phyloP scores from a whole-genome alignment of 2,888 invertebrate genomes.

The Platerodrilus igneus region DNA sequence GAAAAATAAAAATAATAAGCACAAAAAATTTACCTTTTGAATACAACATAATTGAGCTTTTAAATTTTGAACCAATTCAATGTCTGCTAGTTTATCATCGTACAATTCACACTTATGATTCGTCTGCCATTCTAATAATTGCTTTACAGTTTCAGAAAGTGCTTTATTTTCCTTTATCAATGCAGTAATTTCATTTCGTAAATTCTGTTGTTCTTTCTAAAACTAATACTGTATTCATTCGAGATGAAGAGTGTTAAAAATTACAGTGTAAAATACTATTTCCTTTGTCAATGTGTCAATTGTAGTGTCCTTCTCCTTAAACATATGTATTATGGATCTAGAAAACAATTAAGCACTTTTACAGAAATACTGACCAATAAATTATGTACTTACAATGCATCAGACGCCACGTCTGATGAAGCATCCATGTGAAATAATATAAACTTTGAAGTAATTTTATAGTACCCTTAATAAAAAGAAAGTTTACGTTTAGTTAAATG shows the following conservation, averaged over 20 bases:
- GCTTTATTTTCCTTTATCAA: slow-evolving; percentile 44
- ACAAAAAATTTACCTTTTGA: slow-evolving; percentile 35
- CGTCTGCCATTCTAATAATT: slow-evolving; percentile 20
- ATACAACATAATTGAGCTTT: slow-evolving; percentile 43
- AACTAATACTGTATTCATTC: too few species aligned
- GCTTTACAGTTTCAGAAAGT: slow-evolving; percentile 34
- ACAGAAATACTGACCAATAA: too few species aligned
- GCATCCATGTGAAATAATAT: too few species aligned
- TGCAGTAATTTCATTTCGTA: slow-evolving; percentile 37
- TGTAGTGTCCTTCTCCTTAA: slow-evolving; percentile 35
- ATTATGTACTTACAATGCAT: too few species aligned
- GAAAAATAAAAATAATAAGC: too few species aligned
- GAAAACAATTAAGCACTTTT: too few species aligned
- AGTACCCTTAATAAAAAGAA: too few species aligned
- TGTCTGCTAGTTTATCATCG: slow-evolving; percentile 31
- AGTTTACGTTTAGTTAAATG: too few species aligned
- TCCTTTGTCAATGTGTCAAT: slow-evolving; percentile 48
- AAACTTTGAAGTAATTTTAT: too few species aligned
- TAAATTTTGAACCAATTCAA: slow-evolving; percentile 42
- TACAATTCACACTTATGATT: slow-evolving; percentile 19
- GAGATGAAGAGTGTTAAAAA: too few species aligned
- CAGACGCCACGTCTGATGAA: too few species aligned
- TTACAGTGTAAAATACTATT: slow-evolving; percentile 53
- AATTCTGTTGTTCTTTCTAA: slow-evolving; percentile 40
- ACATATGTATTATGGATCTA: slow-evolving; percentile 28